Conservation (phyloP, 2,113 vertebrate genomes). For the Oryzias celebensis region DNA sequence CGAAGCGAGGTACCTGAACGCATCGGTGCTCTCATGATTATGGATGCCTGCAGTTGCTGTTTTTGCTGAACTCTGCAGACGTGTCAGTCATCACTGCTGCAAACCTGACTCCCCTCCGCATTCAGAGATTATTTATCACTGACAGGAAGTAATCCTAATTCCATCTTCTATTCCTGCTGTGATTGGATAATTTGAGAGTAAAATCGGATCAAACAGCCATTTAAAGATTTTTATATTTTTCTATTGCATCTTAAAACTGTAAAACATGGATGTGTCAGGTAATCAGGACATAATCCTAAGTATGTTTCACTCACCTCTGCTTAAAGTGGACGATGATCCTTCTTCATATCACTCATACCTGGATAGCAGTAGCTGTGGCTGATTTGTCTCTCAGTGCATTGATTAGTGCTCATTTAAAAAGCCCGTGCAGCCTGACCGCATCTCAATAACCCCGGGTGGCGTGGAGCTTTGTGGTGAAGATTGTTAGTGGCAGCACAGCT, state of each 20-base stretch:
- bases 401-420: constrained; percentile 65
- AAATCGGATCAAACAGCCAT: neutral
- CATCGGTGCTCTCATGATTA: neutral
- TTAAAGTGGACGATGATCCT: constrained; percentile 46
- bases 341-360: constrained; percentile 50
- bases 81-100: constrained; percentile 17
- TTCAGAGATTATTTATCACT: constrained; percentile 12
- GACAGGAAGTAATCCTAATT: too few relatives aligned
- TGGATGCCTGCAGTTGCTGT: constrained; percentile 21
- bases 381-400: constrained; percentile 49
- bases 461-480: too few relatives aligned
- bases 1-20: too few relatives aligned
- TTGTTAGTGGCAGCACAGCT: too few relatives aligned
- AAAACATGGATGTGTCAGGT: neutral
- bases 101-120: constrained; percentile 15
- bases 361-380: constrained; percentile 43
- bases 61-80: neutral
- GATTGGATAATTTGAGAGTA: too few relatives aligned
- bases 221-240: neutral
- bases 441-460: constrained; percentile 45
- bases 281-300: neutral
- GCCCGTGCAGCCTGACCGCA: constrained; percentile 34
- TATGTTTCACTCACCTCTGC: constrained; percentile 28
- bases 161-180: too few relatives aligned
- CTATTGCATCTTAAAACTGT: too few relatives aligned